Evolutionary conservation across 2,888 invertebrate genomes (phyloP), one percentile per base, ranked within the genome.

Genomic region (Siphonodentalium dalli): DNA sequence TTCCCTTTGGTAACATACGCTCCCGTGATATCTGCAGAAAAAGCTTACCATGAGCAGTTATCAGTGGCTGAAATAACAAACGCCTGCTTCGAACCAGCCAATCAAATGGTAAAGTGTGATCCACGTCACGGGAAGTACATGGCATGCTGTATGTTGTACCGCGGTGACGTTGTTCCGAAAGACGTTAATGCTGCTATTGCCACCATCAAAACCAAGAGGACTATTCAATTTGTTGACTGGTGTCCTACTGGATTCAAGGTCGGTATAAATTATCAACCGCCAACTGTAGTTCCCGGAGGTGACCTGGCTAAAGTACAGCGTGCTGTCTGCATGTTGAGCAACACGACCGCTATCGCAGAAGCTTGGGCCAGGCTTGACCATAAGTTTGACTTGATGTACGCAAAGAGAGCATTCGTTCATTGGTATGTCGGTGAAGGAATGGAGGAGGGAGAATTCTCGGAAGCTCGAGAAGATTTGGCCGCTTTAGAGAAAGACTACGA

Each of bases 11-110:
- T 58, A 89, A 84, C 94, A 3, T 93, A 93, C 79, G 92, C 93
- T 20, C 93, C 93, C 15, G 91, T 94, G 75, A 92, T 93, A 83
- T 92, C 93, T 2, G 92, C 93, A 58, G 93, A 94, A 84, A 93
- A 93, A 84, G 94, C 93, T 4, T 92, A 92, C 86, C 93, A 94
- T 80, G 94, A 94, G 83, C 92, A 93, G 54, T 64, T 78, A 55
- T 69, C 71, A 1, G 75, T 75, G 4, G 62, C 72, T 31, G 74
- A 78, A 58, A 71, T 78, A 29, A 78, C 74, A 40, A 77, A 72
- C 45, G 71, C 77, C 13, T 74, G 75, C 53, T 78, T 78, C 53
- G 77, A 78, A 58, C 74, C 75, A 24, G 67, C 68, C 56, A 78
- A 77, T 55, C 77, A 77, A 54, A 80, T 82, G 80, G 79, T 79